These are phyloP conservation scores for Dysmachus trigonus DNA, from an alignment of 2,888 invertebrate species.

Conservation along the genomic window DNA sequence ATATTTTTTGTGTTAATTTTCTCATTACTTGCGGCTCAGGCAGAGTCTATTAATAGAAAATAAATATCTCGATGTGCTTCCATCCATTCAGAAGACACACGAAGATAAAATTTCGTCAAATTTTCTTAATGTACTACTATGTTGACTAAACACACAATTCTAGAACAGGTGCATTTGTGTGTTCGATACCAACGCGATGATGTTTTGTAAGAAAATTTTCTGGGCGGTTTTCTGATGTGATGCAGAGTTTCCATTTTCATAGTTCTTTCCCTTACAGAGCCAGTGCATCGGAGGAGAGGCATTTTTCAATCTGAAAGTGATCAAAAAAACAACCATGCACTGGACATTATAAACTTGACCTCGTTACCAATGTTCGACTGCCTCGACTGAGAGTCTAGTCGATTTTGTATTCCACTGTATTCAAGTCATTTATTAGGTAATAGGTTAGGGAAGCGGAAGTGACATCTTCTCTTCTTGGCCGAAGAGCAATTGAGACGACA, in stretches of 20 bases:
- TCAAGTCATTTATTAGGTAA: not conserved
- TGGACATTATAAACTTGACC: constrained; percentile 35
- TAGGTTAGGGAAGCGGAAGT: constrained; percentile 25
- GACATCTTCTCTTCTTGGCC: not conserved
- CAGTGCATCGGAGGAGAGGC: not conserved
- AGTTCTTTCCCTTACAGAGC: not conserved
- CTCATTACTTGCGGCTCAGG: not conserved
- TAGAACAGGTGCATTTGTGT: not conserved
- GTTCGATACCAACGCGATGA: constrained; percentile 16
- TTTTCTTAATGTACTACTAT: constrained; percentile 6
- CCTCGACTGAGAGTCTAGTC: not conserved
- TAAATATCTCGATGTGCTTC: constrained; percentile 4
- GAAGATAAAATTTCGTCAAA: constrained; percentile 15
- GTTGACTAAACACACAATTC: not conserved
- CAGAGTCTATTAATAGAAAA: constrained; percentile 5
- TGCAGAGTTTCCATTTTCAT: not conserved
- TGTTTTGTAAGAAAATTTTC: constrained; percentile 2
- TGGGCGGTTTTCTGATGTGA: not conserved
- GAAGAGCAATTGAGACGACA: not conserved
- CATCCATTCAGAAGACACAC: not conserved
- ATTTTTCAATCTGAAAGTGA: not conserved
- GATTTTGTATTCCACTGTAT: not conserved
- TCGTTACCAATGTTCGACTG: not conserved
- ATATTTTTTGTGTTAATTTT: not conserved
- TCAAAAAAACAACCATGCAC: not conserved